Conservation (phyloP, 2,888 invertebrate genomes). For the Drosophila mercatorum region DNA sequence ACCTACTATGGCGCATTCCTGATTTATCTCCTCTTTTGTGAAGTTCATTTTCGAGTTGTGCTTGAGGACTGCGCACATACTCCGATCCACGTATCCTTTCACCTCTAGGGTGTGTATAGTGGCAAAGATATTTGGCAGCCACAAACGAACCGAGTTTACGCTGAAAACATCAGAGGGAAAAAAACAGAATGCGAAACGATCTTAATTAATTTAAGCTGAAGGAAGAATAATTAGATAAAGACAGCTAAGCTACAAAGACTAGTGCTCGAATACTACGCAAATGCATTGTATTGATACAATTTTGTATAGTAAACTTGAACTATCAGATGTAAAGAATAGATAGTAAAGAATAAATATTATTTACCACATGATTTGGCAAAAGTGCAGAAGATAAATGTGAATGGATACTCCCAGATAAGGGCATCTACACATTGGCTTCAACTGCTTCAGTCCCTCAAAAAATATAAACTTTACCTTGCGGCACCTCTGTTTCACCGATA, state of each 20-base stretch:
- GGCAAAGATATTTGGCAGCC: conserved; percentile 93
- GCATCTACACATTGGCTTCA: conserved; percentile 55
- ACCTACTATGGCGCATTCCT: conserved; percentile 66
- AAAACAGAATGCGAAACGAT: not conserved
- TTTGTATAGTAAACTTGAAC: no score
- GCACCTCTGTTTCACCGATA: conserved; percentile 12
- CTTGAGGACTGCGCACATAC: conserved; percentile 76
- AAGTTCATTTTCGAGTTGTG: conserved; percentile 44
- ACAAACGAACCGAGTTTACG: conserved; percentile 91
- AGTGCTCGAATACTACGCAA: no score
- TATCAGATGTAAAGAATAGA: no score
- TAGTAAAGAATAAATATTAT: not conserved
- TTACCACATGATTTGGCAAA: conserved; percentile 69
- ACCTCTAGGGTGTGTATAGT: conserved; percentile 86
- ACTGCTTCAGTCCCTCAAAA: conserved; percentile 39
- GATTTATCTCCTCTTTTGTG: not conserved
- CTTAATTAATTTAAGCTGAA: not conserved
- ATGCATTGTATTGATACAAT: no score
- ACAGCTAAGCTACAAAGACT: no score
- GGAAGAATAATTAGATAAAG: no score
- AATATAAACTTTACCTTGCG: conserved; percentile 33
- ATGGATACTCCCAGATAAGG: conserved; percentile 55
- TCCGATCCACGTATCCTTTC: conserved; percentile 40
- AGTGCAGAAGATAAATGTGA: conserved; percentile 54
- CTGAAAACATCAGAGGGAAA: conserved; percentile 81